A percentile compares a stretch with the other conserved stretches of the same genome.
Evolutionary conservation across 1,140 invertebrate genomes (phyloP).

Genomic region (Sitodiplosis mosellana): DNA sequence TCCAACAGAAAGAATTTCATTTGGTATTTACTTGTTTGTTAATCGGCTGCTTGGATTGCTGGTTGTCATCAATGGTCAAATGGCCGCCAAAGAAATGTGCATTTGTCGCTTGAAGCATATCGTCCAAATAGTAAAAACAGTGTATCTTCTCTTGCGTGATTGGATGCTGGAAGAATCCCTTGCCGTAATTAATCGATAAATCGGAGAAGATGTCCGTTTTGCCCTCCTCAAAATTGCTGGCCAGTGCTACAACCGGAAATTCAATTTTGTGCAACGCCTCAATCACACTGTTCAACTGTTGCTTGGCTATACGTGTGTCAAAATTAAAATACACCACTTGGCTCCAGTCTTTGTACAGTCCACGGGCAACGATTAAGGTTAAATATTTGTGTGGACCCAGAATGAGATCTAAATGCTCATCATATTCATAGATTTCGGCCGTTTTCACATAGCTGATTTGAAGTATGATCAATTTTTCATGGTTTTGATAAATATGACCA

Average conservation of each 20-base stretch:
- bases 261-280: constrained; percentile 11
- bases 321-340: constrained; percentile 21
- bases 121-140: not conserved
- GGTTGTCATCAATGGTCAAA: not conserved
- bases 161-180: constrained; percentile 7
- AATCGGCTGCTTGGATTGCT: not conserved
- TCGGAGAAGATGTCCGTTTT: constrained; percentile 18
- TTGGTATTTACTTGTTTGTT: not conserved
- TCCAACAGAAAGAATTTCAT: not conserved
- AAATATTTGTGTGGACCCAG: constrained; percentile 18
- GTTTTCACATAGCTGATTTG: constrained; percentile 19
- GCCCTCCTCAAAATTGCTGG: constrained; percentile 14
- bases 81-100: not conserved
- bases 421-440: constrained; percentile 17
- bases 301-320: constrained; percentile 17
- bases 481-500: constrained; percentile 3
- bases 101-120: not conserved
- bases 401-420: constrained; percentile 16
- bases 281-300: constrained; percentile 14
- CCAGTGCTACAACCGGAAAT: constrained; percentile 17
- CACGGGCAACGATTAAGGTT: constrained; percentile 17
- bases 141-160: constrained; percentile 7
- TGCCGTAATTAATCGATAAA: constrained; percentile 10
- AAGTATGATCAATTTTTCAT: constrained; percentile 13
- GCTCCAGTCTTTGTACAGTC: constrained; percentile 20